These are phyloP conservation scores for Gymnopithys bicolor DNA, from an alignment of 2,797 vertebrate genomes.

Conservation along the genomic window DNA sequence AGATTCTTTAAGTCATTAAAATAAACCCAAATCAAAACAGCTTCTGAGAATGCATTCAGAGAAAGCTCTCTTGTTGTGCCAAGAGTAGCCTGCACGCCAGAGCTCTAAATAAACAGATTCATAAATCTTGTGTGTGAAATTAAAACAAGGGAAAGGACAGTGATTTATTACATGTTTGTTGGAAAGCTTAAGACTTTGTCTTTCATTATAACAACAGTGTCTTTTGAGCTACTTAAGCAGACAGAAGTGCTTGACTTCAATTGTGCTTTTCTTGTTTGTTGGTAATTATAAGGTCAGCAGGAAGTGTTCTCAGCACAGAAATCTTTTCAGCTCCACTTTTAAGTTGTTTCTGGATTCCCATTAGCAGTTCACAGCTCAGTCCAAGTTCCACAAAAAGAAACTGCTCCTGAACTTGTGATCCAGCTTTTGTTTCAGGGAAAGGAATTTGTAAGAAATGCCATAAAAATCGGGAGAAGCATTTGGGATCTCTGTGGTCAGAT, in stretches of 20 bases:
- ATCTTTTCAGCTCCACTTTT: background rate
- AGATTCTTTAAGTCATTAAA: slow-evolving; percentile 30
- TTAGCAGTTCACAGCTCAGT: background rate
- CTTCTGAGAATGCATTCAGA: slow-evolving; percentile 36
- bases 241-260: slow-evolving; percentile 44
- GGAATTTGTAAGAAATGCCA: background rate
- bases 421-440: background rate
- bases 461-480: background rate
- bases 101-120: slow-evolving; percentile 49
- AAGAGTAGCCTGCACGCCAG: slow-evolving; percentile 14
- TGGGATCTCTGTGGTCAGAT: background rate
- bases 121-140: slow-evolving; percentile 64
- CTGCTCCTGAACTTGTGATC: background rate
- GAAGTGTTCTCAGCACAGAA: background rate
- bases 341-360: background rate
- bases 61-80: slow-evolving; percentile 26
- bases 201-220: slow-evolving; percentile 31
- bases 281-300: background rate
- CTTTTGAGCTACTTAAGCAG: background rate
- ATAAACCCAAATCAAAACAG: slow-evolving; percentile 20
- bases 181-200: slow-evolving; percentile 33
- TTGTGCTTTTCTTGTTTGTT: background rate
- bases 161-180: slow-evolving; percentile 57
- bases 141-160: slow-evolving; percentile 51
- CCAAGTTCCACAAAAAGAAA: background rate